These are phyloP conservation scores for Nemotelus nigrinus DNA, from an alignment of 2,888 invertebrate genomes.

Conservation along the genomic window DNA sequence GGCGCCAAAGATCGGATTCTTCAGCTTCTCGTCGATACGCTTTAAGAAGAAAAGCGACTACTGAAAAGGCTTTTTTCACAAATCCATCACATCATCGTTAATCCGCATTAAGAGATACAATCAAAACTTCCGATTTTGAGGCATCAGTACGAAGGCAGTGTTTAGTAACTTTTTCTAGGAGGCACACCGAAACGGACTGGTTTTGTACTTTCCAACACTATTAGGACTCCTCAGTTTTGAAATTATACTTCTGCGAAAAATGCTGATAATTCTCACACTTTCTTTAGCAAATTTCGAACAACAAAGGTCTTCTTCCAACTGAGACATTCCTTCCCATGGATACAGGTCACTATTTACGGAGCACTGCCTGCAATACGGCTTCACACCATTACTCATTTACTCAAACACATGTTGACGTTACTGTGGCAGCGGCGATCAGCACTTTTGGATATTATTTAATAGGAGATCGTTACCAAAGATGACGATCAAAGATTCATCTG, in stretches of 20 bases:
- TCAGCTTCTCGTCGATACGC: not conserved
- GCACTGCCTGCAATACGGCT: no score
- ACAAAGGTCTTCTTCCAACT: no score
- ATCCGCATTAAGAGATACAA: slow-evolving; percentile 16
- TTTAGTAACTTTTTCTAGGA: not conserved
- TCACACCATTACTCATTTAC: no score
- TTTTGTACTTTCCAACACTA: no score
- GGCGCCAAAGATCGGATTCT: slow-evolving; percentile 40
- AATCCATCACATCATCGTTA: slow-evolving; percentile 37
- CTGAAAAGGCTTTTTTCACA: slow-evolving; percentile 22
- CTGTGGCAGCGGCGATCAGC: not conserved
- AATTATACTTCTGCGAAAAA: no score
- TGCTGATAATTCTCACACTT: no score
- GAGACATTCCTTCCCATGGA: no score
- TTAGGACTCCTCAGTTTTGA: no score
- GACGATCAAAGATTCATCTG: slow-evolving; percentile 43
- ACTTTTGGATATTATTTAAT: slow-evolving; percentile 22
- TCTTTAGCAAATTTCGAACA: no score
- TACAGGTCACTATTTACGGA: no score
- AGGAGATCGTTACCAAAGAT: slow-evolving; percentile 46
- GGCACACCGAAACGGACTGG: no score
- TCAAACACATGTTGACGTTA: no score
- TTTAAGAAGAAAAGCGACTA: slow-evolving; percentile 1
- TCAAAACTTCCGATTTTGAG: slow-evolving; percentile 34
- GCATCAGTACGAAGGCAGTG: not conserved